Evolutionary conservation across 2,797 vertebrate species (phyloP), one percentile per base, ranked within the genome.

Genomic region (Danio albolineatus): DNA sequence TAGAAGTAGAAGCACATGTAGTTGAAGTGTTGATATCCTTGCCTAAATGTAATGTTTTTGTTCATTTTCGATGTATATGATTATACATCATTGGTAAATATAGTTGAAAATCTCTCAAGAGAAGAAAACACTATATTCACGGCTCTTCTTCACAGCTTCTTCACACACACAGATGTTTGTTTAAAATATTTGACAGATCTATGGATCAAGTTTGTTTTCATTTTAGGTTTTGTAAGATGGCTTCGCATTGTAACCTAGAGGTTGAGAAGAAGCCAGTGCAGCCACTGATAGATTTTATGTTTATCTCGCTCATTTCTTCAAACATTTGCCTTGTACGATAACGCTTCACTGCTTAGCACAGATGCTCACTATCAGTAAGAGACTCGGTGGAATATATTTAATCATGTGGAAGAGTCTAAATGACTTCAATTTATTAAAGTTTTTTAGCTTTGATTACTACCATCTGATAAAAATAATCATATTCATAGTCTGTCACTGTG

Each of bases 311-410:
- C 69, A 80, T 82, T 74, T 71, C 69, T 71, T 79, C 72, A 79
- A 83, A 80, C 57, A 82, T 79, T 86, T 81, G 76, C 81, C 82
- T 41, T 80, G 71, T 85, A 78, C 49, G 79, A 82, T 83, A 71
- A 82, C 53, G 73, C 21, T 72, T 67, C 74, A 82, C 57, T 73
- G 62, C 76, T 28, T 8, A 53, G 54, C 51, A 36, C 72, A 72
- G 39, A 82, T 62, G 73, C 57, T 43, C 43, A 17, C 38, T 71
- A 57, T 79, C 80, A 48, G 36, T 66, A 28, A 49, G 74, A 75
- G 16, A 38, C 59, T 62, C 21, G 21, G 48, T 46, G 62, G 66
- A 21, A 76, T 44, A 54, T 39, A 74, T 61, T 49, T 73, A 39
- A 57, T 65, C 59, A 48, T 66, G 21, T 36, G 44, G 76, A 59